Evolutionary conservation across 2,888 invertebrate species (phyloP), one percentile per base, ranked within the genome.

Genomic region (Zelleria hepariella): DNA sequence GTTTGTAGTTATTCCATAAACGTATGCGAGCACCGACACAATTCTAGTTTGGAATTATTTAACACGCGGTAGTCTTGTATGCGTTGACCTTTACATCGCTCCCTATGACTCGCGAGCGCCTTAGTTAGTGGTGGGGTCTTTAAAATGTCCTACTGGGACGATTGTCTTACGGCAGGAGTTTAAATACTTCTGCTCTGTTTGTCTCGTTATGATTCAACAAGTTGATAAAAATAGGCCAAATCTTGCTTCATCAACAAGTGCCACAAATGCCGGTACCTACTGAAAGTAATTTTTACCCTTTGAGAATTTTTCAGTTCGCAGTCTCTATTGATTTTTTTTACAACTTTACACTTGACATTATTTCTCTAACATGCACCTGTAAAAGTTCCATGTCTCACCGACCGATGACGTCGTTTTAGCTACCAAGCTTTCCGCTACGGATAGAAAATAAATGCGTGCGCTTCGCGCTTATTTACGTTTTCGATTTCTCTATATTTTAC

Each of bases 1-100:
- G 52, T 58, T 60, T 59, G 27, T 26, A 48, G 57, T 55, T 42
- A 57, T 58, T 60, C 60, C 60, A 61, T 59, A 55, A 58, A 32
- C 21, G 49, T 57, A 59, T 60, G 62, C 60, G 62, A 62, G 64
- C 65, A 23, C 62, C 64, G 62, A 65, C 64, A 64, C 62, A 66
- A 65, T 72, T 72, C 69, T 67, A 68, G 73, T 67, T 71, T 67
- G 69, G 74, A 76, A 76, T 75, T 75, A 75, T 78, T 77, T 78
- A 73, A 73, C 76, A 73, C 76, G 69, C 73, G 65, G 73, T 72
- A 70, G 71, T 68, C 74, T 69, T 73, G 73, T 77, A 72, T 73
- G 68, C 70, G 69, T 70, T 75, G 71, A 71, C 74, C 74, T 76
- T 72, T 73, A 77, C 75, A 77, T 66, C 68, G 70, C 73, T 75